Conservation (phyloP, 2,113 vertebrate species). For the Ailuropoda melanoleuca region DNA sequence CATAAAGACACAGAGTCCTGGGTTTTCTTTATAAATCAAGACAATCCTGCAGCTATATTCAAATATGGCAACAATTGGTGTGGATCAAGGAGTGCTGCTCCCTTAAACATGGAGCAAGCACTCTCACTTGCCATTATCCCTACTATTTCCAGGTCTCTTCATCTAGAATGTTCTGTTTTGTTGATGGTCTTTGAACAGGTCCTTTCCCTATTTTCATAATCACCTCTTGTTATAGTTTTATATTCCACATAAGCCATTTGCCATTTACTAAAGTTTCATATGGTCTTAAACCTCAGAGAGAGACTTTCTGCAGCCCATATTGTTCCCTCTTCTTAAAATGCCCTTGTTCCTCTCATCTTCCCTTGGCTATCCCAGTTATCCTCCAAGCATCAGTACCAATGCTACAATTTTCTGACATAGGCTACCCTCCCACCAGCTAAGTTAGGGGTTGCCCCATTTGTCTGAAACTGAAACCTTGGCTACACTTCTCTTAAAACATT, state of each 20-base stretch:
- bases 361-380: background rate
- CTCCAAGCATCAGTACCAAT: background rate
- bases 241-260: background rate
- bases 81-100: rapidly evolving
- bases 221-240: background rate
- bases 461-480: background rate
- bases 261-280: background rate
- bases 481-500: background rate
- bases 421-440: background rate
- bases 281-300: background rate
- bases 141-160: background rate
- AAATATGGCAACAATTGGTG: background rate
- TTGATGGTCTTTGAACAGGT: background rate
- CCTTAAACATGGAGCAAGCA: rapidly evolving
- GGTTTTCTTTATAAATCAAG: background rate
- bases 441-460: background rate
- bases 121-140: rapidly evolving
- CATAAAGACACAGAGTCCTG: background rate
- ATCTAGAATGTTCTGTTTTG: background rate
- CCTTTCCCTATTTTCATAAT: background rate
- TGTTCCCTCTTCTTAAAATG: background rate
- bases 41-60: background rate
- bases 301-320: background rate
- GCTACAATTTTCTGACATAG: background rate
- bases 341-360: background rate